Conservation (phyloP, 2,797 vertebrate species). For the Anas bahamensis region DNA sequence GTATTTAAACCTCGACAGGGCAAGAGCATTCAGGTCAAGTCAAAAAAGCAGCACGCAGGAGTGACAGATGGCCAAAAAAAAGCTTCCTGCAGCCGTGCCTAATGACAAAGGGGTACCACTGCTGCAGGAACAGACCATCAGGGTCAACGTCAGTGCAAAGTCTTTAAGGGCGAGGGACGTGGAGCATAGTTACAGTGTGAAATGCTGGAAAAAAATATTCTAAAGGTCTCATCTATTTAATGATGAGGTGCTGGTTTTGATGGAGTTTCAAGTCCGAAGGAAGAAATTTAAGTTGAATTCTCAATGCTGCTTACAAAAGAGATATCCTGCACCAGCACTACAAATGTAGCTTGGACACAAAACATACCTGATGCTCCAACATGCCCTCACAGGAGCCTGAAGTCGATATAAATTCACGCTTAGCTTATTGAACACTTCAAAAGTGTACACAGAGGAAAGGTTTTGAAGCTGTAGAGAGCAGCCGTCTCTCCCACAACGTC, state of each 20-base stretch:
- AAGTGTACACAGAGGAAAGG: background rate
- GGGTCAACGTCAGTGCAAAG: background rate
- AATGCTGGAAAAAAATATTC: background rate
- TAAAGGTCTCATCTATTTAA: background rate
- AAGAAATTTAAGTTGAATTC: background rate
- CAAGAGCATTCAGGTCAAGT: background rate
- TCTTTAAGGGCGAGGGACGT: background rate
- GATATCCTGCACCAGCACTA: background rate
- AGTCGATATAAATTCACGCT: background rate
- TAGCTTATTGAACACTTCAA: background rate
- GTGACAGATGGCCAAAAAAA: background rate
- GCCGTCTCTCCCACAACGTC: background rate
- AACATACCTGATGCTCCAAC: background rate
- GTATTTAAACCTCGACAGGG: constrained; percentile 25
- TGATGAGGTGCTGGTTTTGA: background rate
- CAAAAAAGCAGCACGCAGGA: background rate
- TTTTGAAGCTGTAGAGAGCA: background rate
- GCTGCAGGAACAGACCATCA: background rate
- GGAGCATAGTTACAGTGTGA: background rate
- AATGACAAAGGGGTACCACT: background rate
- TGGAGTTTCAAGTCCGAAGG: background rate
- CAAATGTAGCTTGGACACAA: background rate
- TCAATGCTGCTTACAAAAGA: background rate
- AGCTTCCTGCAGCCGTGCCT: background rate
- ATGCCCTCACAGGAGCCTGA: background rate